Conservation (phyloP, 1,140 invertebrate species). For the Schlechtendalia chinensis region DNA sequence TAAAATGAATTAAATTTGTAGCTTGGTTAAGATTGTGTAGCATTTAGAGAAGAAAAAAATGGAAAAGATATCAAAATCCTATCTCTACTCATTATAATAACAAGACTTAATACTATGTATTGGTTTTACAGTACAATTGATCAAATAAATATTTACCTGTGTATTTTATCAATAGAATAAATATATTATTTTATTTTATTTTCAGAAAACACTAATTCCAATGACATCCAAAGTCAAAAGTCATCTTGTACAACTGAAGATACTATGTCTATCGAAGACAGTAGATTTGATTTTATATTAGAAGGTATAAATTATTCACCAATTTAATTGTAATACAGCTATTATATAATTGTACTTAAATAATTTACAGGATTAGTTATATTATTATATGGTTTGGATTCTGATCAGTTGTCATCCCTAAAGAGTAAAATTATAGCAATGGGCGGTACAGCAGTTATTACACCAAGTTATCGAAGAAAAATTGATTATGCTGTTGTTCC, state of each 20-base stretch:
- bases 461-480: constrained; percentile 30
- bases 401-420: constrained; percentile 26
- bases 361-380: constrained; percentile 19
- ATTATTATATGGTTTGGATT: constrained; percentile 27
- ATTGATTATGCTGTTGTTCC: constrained; percentile 37
- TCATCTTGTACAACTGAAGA: constrained; percentile 29
- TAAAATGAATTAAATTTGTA: too few species aligned
- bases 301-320: constrained; percentile 5
- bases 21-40: too few species aligned
- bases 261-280: constrained; percentile 43
- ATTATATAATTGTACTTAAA: not conserved
- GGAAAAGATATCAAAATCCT: too few species aligned
- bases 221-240: constrained; percentile 17
- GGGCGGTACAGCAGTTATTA: constrained; percentile 35
- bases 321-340: not conserved
- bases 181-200: not conserved
- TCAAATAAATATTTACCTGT: too few species aligned
- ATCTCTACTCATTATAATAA: too few species aligned
- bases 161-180: not conserved
- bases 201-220: constrained; percentile 1
- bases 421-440: constrained; percentile 43
- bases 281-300: constrained; percentile 40
- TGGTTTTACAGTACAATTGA: not conserved
- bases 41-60: too few species aligned
- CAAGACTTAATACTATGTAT: too few species aligned